Base-by-base conservation (phyloP, 2,888 invertebrate species). In the Drosophila affinis region DNA sequence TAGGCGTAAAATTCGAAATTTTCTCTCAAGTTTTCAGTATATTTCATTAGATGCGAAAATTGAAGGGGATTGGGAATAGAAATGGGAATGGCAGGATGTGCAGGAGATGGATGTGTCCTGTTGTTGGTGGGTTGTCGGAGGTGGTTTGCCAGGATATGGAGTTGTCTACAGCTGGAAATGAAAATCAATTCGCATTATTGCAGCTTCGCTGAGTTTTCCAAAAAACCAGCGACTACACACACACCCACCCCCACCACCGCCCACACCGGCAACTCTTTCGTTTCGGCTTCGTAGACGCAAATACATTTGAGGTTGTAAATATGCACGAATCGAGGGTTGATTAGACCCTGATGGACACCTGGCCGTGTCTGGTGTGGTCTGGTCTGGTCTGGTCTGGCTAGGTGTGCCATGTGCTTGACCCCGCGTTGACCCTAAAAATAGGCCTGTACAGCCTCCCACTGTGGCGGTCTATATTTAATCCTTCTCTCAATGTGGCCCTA, bases 121-220 rank as follows among this genome's bases (percentile, higher is more conserved):
- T 44, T 68, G 27, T 57, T 32, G 32, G 21, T 10, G 34, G 34
- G 5, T 4, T 34, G 34, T 12, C 12, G 49, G 29, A 34, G 21
- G 45, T 10, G 39, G 34, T 29, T 34, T 24, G 12, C 29, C 9
- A 29, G 29, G 29, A 29, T 9, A 9, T 44, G 24, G 49, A 21
- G 46, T 49, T 51, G 58, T 65, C 72, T 72, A 62, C 84, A 73
- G 61, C 44, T 62, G 58, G 29, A 49, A 57, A 67, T 63, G 68
- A 89, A 87, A 87, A 87, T 87, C 87, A 89, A 87, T 87, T 75
- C 89, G 74, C 67, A 89, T 87, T 87, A 89, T 72, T 87, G 89
- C 88, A 87, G 81, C 89, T 78, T 87, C 84, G 77, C 45, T 88
- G 87, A 69, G 75, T 75, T 75, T 72, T 69, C 76, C 72, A 54